phyloP scores from a whole-genome alignment of 2,888 invertebrate genomes.

The Noctua fimbriata region DNA sequence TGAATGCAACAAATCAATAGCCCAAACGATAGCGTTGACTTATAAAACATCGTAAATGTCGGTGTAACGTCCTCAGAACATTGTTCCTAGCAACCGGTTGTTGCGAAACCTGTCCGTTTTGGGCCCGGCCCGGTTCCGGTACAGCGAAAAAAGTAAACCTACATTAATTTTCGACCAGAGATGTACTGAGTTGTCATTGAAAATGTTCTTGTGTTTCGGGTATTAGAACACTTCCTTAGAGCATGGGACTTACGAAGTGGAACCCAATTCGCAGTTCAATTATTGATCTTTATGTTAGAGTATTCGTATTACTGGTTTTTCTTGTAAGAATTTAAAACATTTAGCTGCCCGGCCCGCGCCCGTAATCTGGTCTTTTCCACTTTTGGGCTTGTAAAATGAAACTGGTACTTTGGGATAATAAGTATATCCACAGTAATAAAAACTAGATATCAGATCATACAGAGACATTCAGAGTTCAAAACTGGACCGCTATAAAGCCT shows the following conservation, averaged over 20 bases:
- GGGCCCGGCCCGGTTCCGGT: constrained; percentile 62
- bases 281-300: background rate
- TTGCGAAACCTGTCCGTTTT: constrained; percentile 71
- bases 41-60: constrained; percentile 39
- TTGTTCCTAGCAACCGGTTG: constrained; percentile 74
- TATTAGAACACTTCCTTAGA: background rate
- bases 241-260: background rate
- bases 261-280: background rate
- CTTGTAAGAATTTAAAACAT: constrained; percentile 20
- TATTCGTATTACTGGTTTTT: background rate
- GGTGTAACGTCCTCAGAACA: constrained; percentile 66
- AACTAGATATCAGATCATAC: constrained; percentile 7
- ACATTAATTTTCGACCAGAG: constrained; percentile 41
- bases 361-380: constrained; percentile 8
- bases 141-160: constrained; percentile 48
- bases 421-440: constrained; percentile 8
- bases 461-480: constrained; percentile 22
- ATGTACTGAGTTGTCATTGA: constrained; percentile 18
- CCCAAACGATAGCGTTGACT: constrained; percentile 13
- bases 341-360: background rate
- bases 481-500: constrained; percentile 15
- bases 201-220: background rate
- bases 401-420: constrained; percentile 15
- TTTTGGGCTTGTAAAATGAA: constrained; percentile 30
- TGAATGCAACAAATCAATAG: constrained; percentile 18